These are phyloP conservation scores for Limnephilus marmoratus DNA, from an alignment of 2,888 invertebrate species.

Conservation along the genomic window DNA sequence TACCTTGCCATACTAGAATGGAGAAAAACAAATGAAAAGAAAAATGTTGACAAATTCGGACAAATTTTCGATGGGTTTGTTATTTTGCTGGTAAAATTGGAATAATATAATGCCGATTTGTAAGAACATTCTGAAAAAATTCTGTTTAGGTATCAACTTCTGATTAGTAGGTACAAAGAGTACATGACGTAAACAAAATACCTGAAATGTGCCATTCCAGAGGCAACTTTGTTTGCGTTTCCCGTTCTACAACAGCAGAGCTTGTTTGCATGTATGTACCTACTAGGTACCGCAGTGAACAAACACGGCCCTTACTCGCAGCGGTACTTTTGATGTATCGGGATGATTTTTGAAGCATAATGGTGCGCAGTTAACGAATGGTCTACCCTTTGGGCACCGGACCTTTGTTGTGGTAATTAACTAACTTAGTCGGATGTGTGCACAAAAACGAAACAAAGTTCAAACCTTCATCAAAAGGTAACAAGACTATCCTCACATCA, in stretches of 20 bases:
- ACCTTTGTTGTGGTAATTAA: conserved; percentile 66
- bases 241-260: not conserved
- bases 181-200: not conserved
- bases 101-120: no score
- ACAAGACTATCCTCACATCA: not conserved
- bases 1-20: no score
- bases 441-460: conserved; percentile 24
- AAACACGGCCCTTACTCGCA: conserved; percentile 22
- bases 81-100: no score
- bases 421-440: conserved; percentile 60
- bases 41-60: no score
- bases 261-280: not conserved
- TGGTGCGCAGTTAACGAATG: conserved; percentile 58
- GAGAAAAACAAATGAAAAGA: no score
- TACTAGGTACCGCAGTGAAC: conserved; percentile 7
- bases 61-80: no score
- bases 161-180: not conserved
- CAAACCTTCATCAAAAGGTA: not conserved
- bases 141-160: no score
- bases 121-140: no score
- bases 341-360: conserved; percentile 57
- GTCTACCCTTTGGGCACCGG: conserved; percentile 55
- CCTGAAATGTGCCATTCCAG: not conserved
- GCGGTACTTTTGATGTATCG: conserved; percentile 45
- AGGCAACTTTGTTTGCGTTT: not conserved